Conservation (phyloP, 2,888 invertebrate species). For the Epistrophella euchroma region DNA sequence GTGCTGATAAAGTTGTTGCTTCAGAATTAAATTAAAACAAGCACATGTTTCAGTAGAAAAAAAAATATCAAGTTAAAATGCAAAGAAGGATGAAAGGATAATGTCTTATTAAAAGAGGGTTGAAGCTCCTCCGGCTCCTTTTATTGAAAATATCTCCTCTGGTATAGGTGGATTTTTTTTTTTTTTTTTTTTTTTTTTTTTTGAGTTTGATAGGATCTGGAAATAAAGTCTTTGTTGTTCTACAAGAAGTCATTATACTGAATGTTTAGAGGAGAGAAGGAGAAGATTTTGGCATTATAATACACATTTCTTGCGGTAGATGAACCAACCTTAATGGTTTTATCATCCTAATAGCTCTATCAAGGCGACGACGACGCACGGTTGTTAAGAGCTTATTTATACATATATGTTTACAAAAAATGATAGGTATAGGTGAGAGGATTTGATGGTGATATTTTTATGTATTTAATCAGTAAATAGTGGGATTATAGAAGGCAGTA, state of each 20-base stretch:
- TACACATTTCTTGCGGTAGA: slow-evolving; percentile 4
- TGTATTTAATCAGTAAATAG: background rate
- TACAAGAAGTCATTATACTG: slow-evolving; percentile 4
- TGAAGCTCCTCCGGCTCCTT: background rate
- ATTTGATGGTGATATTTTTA: background rate
- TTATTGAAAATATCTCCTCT: background rate
- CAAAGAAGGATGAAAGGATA: slow-evolving; percentile 22
- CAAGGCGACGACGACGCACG: slow-evolving; percentile 6
- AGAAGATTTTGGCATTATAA: background rate
- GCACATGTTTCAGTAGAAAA: slow-evolving; percentile 8
- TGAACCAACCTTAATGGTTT: slow-evolving; percentile 25
- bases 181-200: background rate
- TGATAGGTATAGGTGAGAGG: background rate
- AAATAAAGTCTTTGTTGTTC: slow-evolving; percentile 20
- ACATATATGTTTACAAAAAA: no score
- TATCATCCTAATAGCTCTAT: background rate
- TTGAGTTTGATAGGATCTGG: slow-evolving; percentile 1
- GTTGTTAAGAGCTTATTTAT: slow-evolving; percentile 2
- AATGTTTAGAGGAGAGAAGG: background rate
- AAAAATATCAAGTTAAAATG: slow-evolving; percentile 5
- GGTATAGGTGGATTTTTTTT: background rate
- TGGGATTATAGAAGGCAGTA: background rate
- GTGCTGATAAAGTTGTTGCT: slow-evolving; percentile 42
- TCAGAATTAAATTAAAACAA: slow-evolving; percentile 50
- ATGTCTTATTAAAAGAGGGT: slow-evolving; percentile 19